Evolutionary conservation across 2,797 vertebrate genomes (phyloP).

Genomic region (Pseudopleuronectes americanus): DNA sequence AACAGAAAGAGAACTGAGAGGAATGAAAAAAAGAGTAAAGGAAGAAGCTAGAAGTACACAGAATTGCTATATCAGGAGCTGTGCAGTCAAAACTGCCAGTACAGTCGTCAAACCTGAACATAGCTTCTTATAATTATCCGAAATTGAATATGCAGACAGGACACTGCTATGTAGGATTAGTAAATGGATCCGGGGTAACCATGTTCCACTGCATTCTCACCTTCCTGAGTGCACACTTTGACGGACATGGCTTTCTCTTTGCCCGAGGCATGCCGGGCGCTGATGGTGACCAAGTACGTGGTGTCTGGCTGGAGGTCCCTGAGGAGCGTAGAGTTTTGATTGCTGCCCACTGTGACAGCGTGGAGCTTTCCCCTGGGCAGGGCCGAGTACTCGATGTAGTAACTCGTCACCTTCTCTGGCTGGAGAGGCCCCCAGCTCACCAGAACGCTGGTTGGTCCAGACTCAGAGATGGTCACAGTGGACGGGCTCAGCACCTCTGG

Average conservation of each 20-base stretch:
- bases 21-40: background rate
- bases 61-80: background rate
- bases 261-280: conserved; percentile 85
- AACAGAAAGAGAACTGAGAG: background rate
- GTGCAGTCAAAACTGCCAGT: background rate
- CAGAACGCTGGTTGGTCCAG: conserved; percentile 83
- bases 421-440: conserved; percentile 91
- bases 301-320: conserved; percentile 88
- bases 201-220: conserved; percentile 67
- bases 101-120: conserved; percentile 38
- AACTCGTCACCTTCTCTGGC: conserved; percentile 78
- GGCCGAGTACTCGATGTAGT: conserved; percentile 88
- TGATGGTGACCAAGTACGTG: conserved; percentile 93
- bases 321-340: conserved; percentile 86
- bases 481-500: conserved; percentile 85
- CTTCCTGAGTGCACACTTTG: conserved; percentile 90
- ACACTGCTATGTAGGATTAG: conserved; percentile 25
- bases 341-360: conserved; percentile 78
- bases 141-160: conserved; percentile 36
- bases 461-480: conserved; percentile 87
- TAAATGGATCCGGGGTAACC: conserved; percentile 21
- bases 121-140: conserved; percentile 35
- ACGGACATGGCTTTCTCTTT: conserved; percentile 91
- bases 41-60: conserved; percentile 3
- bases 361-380: conserved; percentile 83